These are phyloP conservation scores for Perca schrenkii DNA, from an alignment of 2,113 vertebrate genomes.

Conservation along the genomic window DNA sequence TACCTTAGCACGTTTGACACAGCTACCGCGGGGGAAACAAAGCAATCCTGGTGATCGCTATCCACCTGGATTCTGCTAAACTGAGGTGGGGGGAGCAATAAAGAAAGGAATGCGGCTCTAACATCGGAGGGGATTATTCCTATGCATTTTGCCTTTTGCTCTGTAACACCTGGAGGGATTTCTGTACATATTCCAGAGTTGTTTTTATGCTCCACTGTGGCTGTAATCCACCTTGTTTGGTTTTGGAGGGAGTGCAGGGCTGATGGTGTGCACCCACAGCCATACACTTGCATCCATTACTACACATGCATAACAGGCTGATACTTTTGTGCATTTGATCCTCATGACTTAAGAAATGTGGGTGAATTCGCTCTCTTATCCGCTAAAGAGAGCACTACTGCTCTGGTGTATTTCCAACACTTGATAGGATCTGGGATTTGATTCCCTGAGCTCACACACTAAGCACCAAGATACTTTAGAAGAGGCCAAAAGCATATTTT, in stretches of 20 bases:
- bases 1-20: constrained; percentile 66
- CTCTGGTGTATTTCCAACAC: constrained; percentile 32
- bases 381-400: background rate
- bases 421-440: constrained; percentile 58
- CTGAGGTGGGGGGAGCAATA: constrained; percentile 71
- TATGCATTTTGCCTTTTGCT: constrained; percentile 58
- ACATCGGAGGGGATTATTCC: constrained; percentile 70
- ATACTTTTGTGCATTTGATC: constrained; percentile 9
- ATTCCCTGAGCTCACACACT: constrained; percentile 37
- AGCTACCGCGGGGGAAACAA: constrained; percentile 45
- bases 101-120: constrained; percentile 79
- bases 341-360: constrained; percentile 27
- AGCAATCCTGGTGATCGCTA: constrained; percentile 61
- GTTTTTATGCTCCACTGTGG: constrained; percentile 41
- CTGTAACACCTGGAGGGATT: constrained; percentile 72
- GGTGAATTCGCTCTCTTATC: constrained; percentile 33
- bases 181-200: constrained; percentile 47
- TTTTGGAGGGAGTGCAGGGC: constrained; percentile 32
- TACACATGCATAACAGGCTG: constrained; percentile 9
- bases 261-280: constrained; percentile 40
- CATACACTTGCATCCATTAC: background rate
- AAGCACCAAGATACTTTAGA: constrained; percentile 12
- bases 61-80: constrained; percentile 73
- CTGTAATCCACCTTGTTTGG: constrained; percentile 58
- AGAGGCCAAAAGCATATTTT: constrained; percentile 15